Conservation (phyloP, 1,140 invertebrate species). For the Scaptodrosophila lebanonensis region DNA sequence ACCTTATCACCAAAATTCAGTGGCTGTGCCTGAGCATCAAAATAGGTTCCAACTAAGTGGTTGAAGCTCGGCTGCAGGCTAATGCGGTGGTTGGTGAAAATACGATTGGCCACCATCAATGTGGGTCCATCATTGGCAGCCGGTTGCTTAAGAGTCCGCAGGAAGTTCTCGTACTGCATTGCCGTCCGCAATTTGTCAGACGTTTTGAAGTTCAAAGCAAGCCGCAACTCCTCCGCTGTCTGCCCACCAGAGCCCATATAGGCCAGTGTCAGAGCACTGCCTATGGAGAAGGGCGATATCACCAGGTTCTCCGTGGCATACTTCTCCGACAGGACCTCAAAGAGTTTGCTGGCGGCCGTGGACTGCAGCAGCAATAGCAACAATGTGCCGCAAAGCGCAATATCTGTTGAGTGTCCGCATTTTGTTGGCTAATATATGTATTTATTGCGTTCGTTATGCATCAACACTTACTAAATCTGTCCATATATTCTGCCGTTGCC, state of each 20-base stretch:
- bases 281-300: constrained; percentile 79
- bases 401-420: not conserved
- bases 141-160: not conserved
- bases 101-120: constrained; percentile 46
- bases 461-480: too few species aligned
- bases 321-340: constrained; percentile 14
- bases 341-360: constrained; percentile 31
- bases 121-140: constrained; percentile 1
- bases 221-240: constrained; percentile 78
- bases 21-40: too few species aligned
- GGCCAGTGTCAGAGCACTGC: constrained; percentile 79
- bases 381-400: not conserved
- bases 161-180: constrained; percentile 24
- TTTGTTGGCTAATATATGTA: too few species aligned
- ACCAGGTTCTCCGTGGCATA: constrained; percentile 77
- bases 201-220: constrained; percentile 64
- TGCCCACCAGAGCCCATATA: constrained; percentile 78
- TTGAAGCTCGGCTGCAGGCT: too few species aligned
- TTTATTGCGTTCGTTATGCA: too few species aligned
- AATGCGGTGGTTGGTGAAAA: too few species aligned
- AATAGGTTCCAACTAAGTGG: too few species aligned
- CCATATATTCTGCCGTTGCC: too few species aligned
- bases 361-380: constrained; percentile 9
- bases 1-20: constrained; percentile 76
- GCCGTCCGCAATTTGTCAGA: constrained; percentile 22